A percentile compares a stretch with the other conserved stretches of the same genome.
phyloP scores from a whole-genome alignment of 2,113 vertebrate genomes.

The Lucifuga dentata region DNA sequence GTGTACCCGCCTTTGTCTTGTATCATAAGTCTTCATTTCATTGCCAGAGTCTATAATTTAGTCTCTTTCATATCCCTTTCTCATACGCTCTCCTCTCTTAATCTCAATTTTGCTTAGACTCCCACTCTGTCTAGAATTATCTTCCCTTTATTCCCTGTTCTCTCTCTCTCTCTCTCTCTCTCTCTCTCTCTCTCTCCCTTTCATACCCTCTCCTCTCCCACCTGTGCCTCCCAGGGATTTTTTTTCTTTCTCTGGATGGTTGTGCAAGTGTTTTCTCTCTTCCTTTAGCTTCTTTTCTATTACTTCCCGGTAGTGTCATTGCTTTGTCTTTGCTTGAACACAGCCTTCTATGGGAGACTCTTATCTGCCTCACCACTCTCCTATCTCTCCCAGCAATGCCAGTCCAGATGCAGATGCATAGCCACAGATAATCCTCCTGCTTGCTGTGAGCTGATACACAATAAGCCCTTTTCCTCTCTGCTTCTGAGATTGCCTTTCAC shows the following conservation, averaged over 20 bases:
- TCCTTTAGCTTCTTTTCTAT: constrained; percentile 15
- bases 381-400: constrained; percentile 60
- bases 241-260: constrained; percentile 41
- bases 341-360: constrained; percentile 17
- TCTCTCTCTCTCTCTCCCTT: background rate
- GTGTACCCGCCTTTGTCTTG: constrained; percentile 41
- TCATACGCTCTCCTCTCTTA: constrained; percentile 25
- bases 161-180: background rate
- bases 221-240: constrained; percentile 19
- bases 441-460: constrained; percentile 66
- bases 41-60: constrained; percentile 48
- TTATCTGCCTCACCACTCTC: constrained; percentile 72
- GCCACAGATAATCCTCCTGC: constrained; percentile 73
- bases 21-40: constrained; percentile 56
- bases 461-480: constrained; percentile 62
- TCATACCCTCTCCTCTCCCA: constrained; percentile 24
- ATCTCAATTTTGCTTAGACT: constrained; percentile 59
- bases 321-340: constrained; percentile 39
- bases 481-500: constrained; percentile 48
- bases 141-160: constrained; percentile 34
- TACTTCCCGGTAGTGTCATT: constrained; percentile 34
- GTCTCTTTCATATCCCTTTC: constrained; percentile 51
- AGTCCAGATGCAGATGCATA: constrained; percentile 69
- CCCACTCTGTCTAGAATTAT: background rate
- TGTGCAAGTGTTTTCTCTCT: constrained; percentile 4